These are phyloP conservation scores for Brachypalpus laphriformis DNA, from an alignment of 2,888 invertebrate species.

Conservation along the genomic window DNA sequence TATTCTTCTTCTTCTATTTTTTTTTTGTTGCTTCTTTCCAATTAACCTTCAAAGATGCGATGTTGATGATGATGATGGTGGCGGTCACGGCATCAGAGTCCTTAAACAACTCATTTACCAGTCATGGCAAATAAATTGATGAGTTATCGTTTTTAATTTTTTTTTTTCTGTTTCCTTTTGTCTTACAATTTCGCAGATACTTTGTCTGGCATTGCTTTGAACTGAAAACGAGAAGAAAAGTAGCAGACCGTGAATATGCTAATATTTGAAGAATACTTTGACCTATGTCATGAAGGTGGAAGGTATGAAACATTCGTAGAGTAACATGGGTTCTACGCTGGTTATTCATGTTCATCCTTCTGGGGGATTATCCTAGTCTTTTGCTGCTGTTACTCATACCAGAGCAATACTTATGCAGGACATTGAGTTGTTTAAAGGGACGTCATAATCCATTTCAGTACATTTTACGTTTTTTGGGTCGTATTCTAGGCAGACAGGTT, in stretches of 20 bases:
- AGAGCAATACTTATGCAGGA: too few relatives aligned
- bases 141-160: conserved; percentile 46
- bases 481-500: too few relatives aligned
- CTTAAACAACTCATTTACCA: conserved; percentile 51
- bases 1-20: background rate
- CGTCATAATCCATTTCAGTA: background rate
- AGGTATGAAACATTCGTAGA: background rate
- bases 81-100: conserved; percentile 54
- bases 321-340: background rate
- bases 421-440: background rate
- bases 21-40: conserved; percentile 43
- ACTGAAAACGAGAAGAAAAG: conserved; percentile 17
- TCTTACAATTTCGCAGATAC: too few relatives aligned
- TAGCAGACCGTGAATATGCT: conserved; percentile 39
- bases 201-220: conserved; percentile 11
- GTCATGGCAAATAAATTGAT: conserved; percentile 60
- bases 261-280: background rate
- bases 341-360: background rate
- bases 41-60: conserved; percentile 67
- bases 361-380: background rate
- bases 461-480: background rate
- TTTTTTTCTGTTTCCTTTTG: background rate
- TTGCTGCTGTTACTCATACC: background rate
- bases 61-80: conserved; percentile 25
- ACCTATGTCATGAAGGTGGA: background rate